Conservation (phyloP, 35 echinoderm and acorn worm species). For the Eucidaris tribuloides region DNA sequence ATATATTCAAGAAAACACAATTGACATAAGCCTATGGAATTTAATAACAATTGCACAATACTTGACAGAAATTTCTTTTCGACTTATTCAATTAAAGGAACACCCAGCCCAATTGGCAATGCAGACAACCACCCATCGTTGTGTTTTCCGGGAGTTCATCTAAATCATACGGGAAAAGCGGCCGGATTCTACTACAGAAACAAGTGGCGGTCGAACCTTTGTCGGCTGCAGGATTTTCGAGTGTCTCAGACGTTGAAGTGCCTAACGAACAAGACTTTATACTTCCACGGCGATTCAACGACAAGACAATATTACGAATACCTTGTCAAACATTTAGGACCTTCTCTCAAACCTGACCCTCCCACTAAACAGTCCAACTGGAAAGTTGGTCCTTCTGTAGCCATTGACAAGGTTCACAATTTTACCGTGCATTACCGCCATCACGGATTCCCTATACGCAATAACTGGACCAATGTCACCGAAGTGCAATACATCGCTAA, state of each 20-base stretch:
- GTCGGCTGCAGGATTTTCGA: neutral
- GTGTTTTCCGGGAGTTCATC: too few species aligned
- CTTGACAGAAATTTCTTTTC: too few species aligned
- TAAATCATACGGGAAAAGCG: neutral
- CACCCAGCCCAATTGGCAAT: too few species aligned
- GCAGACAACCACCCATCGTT: too few species aligned
- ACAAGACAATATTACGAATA: conserved; percentile 53
- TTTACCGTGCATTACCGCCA: conserved; percentile 32
- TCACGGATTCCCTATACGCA: conserved; percentile 55
- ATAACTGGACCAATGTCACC: conserved; percentile 9
- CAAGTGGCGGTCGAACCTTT: conserved; percentile 18
- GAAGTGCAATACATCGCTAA: conserved; percentile 40
- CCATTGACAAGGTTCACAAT: neutral
- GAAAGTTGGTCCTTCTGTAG: conserved; percentile 34
- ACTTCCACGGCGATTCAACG: conserved; percentile 65
- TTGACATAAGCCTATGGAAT: too few species aligned
- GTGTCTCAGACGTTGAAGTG: neutral
- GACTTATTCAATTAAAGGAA: too few species aligned
- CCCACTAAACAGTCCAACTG: neutral
- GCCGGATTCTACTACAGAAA: conserved; percentile 37
- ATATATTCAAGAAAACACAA: too few species aligned
- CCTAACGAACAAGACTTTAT: conserved; percentile 13
- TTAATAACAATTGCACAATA: too few species aligned
- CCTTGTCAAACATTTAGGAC: neutral
- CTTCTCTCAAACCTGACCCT: neutral